Percentiles rank a stretch among this genome's conserved stretches.
These are phyloP conservation scores for Calliphora vicina DNA, from an alignment of 1,140 invertebrate species.

Conservation along the genomic window DNA sequence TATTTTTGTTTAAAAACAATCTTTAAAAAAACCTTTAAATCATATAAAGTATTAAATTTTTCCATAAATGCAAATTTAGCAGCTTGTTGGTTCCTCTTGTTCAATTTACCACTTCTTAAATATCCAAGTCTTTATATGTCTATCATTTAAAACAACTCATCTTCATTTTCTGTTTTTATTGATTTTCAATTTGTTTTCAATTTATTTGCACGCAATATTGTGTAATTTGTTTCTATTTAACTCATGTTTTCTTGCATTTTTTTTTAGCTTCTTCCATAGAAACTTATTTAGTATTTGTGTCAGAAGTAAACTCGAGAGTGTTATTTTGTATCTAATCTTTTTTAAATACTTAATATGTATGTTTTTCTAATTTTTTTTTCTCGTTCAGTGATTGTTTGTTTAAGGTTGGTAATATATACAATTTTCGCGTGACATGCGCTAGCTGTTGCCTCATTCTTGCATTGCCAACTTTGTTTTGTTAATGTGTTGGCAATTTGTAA, in stretches of 20 bases:
- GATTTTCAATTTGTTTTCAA: not conserved
- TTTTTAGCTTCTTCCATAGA: not conserved
- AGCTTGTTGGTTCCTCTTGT: too few relatives aligned
- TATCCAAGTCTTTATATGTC: not conserved
- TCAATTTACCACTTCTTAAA: too few relatives aligned
- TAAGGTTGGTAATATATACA: constrained; percentile 19
- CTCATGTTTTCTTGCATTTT: not conserved
- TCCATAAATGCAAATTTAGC: not conserved
- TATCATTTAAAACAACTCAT: constrained; percentile 1
- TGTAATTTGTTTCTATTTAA: constrained; percentile 9
- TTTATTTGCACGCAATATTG: constrained; percentile 34
- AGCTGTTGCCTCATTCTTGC: constrained; percentile 7
- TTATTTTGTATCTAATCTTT: constrained; percentile 14
- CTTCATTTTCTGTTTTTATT: not conserved
- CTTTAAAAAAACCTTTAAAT: not conserved
- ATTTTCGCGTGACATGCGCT: constrained; percentile 23
- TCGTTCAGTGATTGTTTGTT: not conserved
- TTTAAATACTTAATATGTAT: not conserved
- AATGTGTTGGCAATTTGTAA: not conserved
- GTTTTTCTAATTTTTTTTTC: not conserved
- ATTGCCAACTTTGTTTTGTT: too few relatives aligned
- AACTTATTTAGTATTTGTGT: not conserved
- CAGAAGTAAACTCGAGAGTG: not conserved
- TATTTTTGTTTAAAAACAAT: not conserved
- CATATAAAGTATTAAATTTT: not conserved